A percentile compares a stretch with the other conserved stretches of the same genome.
phyloP scores from a whole-genome alignment of 2,113 vertebrate genomes.

The Nerophis ophidion region DNA sequence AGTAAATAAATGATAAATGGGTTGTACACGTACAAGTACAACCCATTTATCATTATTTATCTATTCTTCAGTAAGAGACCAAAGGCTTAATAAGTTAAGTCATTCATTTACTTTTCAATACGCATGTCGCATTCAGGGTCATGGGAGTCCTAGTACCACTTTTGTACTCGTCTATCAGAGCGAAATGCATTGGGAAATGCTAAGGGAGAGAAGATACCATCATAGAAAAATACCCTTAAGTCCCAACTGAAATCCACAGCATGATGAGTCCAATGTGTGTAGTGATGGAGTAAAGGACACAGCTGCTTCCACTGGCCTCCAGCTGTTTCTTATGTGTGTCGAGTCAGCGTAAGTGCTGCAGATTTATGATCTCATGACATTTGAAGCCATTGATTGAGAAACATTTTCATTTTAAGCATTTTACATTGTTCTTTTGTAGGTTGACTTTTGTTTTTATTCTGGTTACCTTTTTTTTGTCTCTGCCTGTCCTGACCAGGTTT shows the following conservation, averaged over 20 bases:
- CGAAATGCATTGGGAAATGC: background rate
- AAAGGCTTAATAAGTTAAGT: too few species aligned
- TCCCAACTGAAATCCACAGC: slow-evolving; percentile 6
- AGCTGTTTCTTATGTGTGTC: background rate
- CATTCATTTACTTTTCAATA: too few species aligned
- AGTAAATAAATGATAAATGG: too few species aligned
- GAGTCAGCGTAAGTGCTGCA: background rate
- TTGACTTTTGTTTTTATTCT: background rate
- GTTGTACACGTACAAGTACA: too few species aligned
- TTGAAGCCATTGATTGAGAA: background rate
- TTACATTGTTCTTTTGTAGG: background rate
- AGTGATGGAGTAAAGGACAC: slow-evolving; percentile 7
- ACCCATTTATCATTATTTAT: too few species aligned
- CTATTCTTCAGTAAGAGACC: too few species aligned
- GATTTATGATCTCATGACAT: background rate
- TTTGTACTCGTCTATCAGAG: too few species aligned
- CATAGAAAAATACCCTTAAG: slow-evolving; percentile 4
- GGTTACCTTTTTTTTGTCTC: slow-evolving; percentile 1
- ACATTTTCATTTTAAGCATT: background rate
- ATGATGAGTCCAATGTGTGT: background rate
- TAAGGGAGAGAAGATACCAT: background rate
- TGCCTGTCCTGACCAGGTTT: slow-evolving; percentile 68
- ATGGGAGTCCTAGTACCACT: too few species aligned
- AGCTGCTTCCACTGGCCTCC: background rate
- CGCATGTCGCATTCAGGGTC: too few species aligned